These are phyloP conservation scores for Eucidaris tribuloides DNA, from an alignment of 35 echinoderm and acorn worm species.

Conservation along the genomic window DNA sequence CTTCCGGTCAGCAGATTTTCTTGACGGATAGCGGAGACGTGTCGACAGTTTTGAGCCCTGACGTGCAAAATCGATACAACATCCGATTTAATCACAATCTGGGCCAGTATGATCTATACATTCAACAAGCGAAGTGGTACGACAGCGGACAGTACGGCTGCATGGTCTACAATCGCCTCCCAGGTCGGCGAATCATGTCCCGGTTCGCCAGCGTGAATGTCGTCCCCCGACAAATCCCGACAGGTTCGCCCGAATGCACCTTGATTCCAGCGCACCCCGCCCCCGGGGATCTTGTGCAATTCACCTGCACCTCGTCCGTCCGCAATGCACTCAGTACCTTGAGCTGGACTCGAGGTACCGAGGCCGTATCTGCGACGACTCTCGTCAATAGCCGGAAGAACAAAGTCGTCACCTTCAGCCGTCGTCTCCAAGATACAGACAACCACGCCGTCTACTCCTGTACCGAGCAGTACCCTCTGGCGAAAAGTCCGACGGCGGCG, in stretches of 20 bases:
- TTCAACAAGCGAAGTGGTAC: background rate
- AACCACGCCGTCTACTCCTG: conserved; percentile 56
- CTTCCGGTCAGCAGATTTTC: conserved; percentile 24
- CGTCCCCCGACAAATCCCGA: conserved; percentile 1
- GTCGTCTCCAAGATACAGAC: conserved; percentile 25
- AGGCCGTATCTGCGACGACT: background rate
- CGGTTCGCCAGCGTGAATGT: conserved; percentile 42
- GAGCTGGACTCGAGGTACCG: conserved; percentile 11
- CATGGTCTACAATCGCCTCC: conserved; percentile 30
- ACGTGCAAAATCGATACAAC: conserved; percentile 9
- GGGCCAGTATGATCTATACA: conserved; percentile 11
- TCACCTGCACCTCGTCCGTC: conserved; percentile 26
- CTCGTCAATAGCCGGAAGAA: background rate
- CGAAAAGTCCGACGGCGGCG: conserved; percentile 2
- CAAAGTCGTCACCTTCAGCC: conserved; percentile 18
- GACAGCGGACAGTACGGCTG: conserved; percentile 61
- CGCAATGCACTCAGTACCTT: conserved; percentile 6
- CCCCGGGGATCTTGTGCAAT: conserved; percentile 39
- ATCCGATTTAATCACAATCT: background rate
- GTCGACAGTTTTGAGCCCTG: conserved; percentile 2
- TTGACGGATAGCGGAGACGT: conserved; percentile 27
- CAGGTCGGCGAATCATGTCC: conserved; percentile 11
- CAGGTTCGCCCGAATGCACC: conserved; percentile 32
- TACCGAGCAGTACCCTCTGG: conserved; percentile 35
- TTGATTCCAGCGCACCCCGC: conserved; percentile 31